Base-by-base conservation (phyloP, 2,888 invertebrate genomes). In the Linyphia triangularis region DNA sequence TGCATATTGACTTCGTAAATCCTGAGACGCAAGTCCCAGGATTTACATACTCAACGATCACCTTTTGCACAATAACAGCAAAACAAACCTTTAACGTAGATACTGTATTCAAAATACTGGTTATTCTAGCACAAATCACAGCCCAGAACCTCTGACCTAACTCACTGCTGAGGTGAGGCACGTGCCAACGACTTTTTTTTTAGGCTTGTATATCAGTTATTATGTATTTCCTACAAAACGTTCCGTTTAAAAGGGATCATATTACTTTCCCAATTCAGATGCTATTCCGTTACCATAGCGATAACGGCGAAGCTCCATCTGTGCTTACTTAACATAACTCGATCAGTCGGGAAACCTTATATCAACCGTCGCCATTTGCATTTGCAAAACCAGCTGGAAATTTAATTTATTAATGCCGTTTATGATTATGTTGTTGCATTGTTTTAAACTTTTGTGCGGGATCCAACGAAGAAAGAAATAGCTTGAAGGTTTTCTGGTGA, bases 321-420 rank as follows among this genome's bases (percentile, higher is more conserved):
- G 77, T 77, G 77, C 77, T 40, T 77, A 70, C 43, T 61, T 77
- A 63, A 24, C 77, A 77, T 77, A 77, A 77, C 22, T 40, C 61
- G 77, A 77, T 59, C n/a, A 77, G 63, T 33, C 63, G 19, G n/a
- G 77, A 77, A 77, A 77, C 77, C 77, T 77, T 77, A 77, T 77
- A 77, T 61, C 63, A 40, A 9, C 63, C 24, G 19, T 28, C 13
- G 19, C 37, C 37, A 37, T 73, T 19, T 51, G 40, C 61, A 77
- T 77, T 61, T 59, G 61, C 5, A n/a, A 24, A 77, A 61, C 61
- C 77, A 77, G 61, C 77, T 77, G 77, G 59, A 77, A 30, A 24
- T 61, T 77, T 77, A 37, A 63, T 77, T 77, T 24, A 43, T 13
- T 24, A 40, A 77, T 63, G 22, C 63, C 37, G 16, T 37, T 24